phyloP scores from a whole-genome alignment of 2,113 vertebrate species.

The Nibea albiflora region DNA sequence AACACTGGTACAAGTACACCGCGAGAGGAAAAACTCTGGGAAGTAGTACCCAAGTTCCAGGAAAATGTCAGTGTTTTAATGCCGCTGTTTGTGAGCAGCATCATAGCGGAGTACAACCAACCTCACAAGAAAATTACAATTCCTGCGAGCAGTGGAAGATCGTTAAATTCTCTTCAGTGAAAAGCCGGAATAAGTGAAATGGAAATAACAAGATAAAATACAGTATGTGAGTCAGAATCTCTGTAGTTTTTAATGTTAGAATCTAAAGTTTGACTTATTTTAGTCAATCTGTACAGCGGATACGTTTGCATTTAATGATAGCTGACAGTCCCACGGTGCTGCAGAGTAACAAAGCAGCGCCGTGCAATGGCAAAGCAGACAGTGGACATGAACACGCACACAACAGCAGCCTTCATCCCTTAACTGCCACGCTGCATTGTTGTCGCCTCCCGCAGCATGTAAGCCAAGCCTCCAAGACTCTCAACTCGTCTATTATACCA shows the following conservation, averaged over 20 bases:
- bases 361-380: slow-evolving; percentile 3
- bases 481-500: slow-evolving; percentile 59
- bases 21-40: not conserved
- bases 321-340: slow-evolving; percentile 9
- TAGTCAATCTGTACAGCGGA: not conserved
- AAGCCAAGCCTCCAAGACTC: slow-evolving; percentile 56
- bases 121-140: slow-evolving; percentile 36
- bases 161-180: slow-evolving; percentile 9
- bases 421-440: slow-evolving; percentile 43
- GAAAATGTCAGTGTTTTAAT: slow-evolving; percentile 24
- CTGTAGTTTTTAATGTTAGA: too few relatives aligned
- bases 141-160: slow-evolving; percentile 5
- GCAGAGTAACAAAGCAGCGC: not conserved
- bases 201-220: slow-evolving; percentile 17
- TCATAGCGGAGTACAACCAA: slow-evolving; percentile 12
- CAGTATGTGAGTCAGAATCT: not conserved
- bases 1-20: slow-evolving; percentile 4
- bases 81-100: slow-evolving; percentile 13
- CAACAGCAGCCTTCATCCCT: slow-evolving; percentile 32
- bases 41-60: not conserved
- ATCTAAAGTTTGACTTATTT: too few relatives aligned
- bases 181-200: not conserved
- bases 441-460: slow-evolving; percentile 36
- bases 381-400: slow-evolving; percentile 6
- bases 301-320: slow-evolving; percentile 5